Conservation (phyloP, 2,113 vertebrate genomes). For the Phalacrocorax carbo region DNA sequence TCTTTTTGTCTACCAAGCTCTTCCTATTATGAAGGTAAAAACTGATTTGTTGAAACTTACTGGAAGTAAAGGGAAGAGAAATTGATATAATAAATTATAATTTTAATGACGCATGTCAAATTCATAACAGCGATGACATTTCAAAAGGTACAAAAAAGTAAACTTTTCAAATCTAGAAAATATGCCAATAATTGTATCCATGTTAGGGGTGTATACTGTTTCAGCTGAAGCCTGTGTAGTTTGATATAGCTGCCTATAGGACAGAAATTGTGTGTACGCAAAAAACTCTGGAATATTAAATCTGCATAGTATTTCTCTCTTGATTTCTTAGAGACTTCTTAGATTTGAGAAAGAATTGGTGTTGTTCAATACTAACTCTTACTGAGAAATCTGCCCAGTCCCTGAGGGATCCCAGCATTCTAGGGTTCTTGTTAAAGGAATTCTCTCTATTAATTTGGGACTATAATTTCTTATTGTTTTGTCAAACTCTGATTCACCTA, state of each 20-base stretch:
- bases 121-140: neutral
- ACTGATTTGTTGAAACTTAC: neutral
- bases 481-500: neutral
- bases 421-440: neutral
- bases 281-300: neutral
- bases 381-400: neutral
- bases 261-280: neutral
- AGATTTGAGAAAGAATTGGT: neutral
- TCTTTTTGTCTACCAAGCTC: neutral
- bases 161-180: neutral
- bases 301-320: neutral
- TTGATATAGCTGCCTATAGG: neutral
- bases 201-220: neutral
- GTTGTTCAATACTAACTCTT: neutral
- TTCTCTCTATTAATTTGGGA: neutral
- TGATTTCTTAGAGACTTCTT: neutral
- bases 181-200: neutral
- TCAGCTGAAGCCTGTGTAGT: neutral
- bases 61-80: neutral
- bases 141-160: neutral
- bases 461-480: neutral
- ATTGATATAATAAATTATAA: neutral
- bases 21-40: neutral
- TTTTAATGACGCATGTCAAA: neutral
- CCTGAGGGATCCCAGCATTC: neutral